phyloP scores from a whole-genome alignment of 2,888 invertebrate genomes.

The Aphrophora alni region DNA sequence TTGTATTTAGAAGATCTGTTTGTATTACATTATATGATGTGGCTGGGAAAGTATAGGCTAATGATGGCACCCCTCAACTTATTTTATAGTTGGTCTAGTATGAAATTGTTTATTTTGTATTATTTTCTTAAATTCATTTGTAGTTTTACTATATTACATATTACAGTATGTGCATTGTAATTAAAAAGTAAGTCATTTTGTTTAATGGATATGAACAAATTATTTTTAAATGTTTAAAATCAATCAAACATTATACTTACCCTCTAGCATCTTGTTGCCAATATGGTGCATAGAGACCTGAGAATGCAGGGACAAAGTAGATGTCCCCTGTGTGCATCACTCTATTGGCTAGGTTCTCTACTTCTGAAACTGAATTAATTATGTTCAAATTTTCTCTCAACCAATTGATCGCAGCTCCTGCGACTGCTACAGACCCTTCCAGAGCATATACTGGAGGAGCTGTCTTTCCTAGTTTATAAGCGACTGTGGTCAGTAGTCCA shows the following conservation, averaged over 20 bases:
- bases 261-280: slow-evolving; percentile 94
- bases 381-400: slow-evolving; percentile 85
- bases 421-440: slow-evolving; percentile 89
- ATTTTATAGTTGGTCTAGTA: too few species aligned
- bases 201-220: too few species aligned
- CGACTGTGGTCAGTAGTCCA: slow-evolving; percentile 91
- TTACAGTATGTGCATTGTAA: too few species aligned
- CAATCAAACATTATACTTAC: slow-evolving; percentile 57
- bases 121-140: too few species aligned
- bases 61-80: too few species aligned
- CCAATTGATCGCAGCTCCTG: slow-evolving; percentile 91
- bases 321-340: slow-evolving; percentile 76
- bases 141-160: too few species aligned
- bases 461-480: slow-evolving; percentile 83
- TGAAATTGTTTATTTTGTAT: too few species aligned
- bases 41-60: too few species aligned
- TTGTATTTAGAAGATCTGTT: too few species aligned
- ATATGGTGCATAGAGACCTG: slow-evolving; percentile 94
- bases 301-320: slow-evolving; percentile 97
- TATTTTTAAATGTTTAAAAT: too few species aligned
- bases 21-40: too few species aligned
- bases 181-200: too few species aligned
- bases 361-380: slow-evolving; percentile 69
- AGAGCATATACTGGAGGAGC: slow-evolving; percentile 82
- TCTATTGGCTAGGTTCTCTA: slow-evolving; percentile 68